Evolutionary conservation across 2,888 invertebrate species (phyloP).

Genomic region (Polydrusus pterygomalis): DNA sequence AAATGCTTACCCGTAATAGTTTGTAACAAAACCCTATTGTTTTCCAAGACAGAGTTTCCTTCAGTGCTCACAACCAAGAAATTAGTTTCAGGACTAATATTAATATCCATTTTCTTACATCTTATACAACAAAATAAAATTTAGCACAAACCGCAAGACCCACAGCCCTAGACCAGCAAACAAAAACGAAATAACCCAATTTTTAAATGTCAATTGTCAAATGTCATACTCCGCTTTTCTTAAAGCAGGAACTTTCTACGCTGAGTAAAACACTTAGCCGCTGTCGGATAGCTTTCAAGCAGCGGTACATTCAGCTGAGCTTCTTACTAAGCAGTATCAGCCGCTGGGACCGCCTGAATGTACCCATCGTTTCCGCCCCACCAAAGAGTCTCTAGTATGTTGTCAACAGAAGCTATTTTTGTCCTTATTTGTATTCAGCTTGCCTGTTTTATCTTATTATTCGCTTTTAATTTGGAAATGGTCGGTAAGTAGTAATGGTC

Average conservation of each 20-base stretch:
- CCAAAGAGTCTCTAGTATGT: too few relatives aligned
- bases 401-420: too few relatives aligned
- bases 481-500: too few relatives aligned
- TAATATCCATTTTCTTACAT: background rate
- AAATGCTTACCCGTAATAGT: constrained; percentile 6
- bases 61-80: background rate
- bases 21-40: constrained; percentile 8
- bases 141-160: too few relatives aligned
- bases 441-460: too few relatives aligned
- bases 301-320: constrained; percentile 5
- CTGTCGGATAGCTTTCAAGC: background rate
- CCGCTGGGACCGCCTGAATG: constrained; percentile 5
- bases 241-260: background rate
- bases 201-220: constrained; percentile 1
- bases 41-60: background rate
- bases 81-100: constrained; percentile 8
- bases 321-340: background rate
- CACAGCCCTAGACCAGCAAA: too few relatives aligned
- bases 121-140: too few relatives aligned
- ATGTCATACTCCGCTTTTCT: background rate
- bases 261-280: background rate
- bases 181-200: background rate
- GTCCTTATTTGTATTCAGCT: too few relatives aligned
- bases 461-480: too few relatives aligned
- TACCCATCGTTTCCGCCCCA: background rate